Evolutionary conservation across 1,140 invertebrate species (phyloP).

Genomic region (Globodera ellingtonae): DNA sequence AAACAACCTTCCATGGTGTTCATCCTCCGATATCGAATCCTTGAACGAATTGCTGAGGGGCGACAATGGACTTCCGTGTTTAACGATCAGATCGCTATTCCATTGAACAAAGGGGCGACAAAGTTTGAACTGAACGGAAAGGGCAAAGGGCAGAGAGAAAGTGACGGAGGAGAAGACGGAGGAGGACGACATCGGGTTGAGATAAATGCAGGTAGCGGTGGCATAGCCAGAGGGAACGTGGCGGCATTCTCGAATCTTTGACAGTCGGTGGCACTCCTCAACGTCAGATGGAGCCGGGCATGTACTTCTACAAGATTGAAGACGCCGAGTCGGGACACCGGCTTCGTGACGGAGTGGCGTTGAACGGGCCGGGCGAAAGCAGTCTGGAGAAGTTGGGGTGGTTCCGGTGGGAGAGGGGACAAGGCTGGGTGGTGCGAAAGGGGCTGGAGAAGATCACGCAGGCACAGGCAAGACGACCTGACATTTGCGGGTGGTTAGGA

Average conservation of each 20-base stretch:
- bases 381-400: constrained; percentile 55
- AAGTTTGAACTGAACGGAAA: constrained; percentile 54
- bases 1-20: constrained; percentile 53
- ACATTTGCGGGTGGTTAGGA: not conserved
- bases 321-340: not conserved
- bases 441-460: constrained; percentile 53
- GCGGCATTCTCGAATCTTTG: not conserved
- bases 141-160: not conserved
- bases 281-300: constrained; percentile 49
- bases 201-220: constrained; percentile 15
- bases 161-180: constrained; percentile 1
- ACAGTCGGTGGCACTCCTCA: constrained; percentile 46
- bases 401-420: constrained; percentile 44
- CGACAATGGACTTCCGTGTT: constrained; percentile 33
- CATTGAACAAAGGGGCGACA: constrained; percentile 52
- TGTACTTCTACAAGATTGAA: constrained; percentile 52
- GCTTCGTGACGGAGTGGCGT: constrained; percentile 34
- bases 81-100: constrained; percentile 48
- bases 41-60: constrained; percentile 31
- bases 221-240: not conserved
- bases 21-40: constrained; percentile 52
- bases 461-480: constrained; percentile 39
- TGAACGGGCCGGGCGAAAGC: constrained; percentile 52
- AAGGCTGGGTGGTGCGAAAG: constrained; percentile 48
- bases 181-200: constrained; percentile 13